Conservation (phyloP, 2,888 invertebrate genomes). For the Lordiphosa andalusiaca region DNA sequence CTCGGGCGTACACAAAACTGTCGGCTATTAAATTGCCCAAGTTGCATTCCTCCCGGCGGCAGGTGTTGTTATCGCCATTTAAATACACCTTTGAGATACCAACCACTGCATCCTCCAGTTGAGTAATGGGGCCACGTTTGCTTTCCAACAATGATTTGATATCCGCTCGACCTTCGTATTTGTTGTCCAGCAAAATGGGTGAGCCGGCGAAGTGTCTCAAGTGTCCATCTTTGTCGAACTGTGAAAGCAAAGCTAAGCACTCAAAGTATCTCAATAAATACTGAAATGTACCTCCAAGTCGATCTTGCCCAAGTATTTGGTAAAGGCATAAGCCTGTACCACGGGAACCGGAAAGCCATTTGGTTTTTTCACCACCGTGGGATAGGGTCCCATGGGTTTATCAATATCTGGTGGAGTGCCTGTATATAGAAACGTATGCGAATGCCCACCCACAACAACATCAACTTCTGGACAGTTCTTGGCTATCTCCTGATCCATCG, state of each 20-base stretch:
- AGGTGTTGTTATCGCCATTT: conserved; percentile 83
- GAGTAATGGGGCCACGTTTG: conserved; percentile 81
- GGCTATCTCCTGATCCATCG: conserved; percentile 87
- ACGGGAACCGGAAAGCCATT: conserved; percentile 88
- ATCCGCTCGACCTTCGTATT: conserved; percentile 83
- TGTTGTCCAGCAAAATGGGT: conserved; percentile 86
- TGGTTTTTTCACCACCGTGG: conserved; percentile 85
- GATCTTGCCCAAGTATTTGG: conserved; percentile 93
- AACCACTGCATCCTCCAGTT: conserved; percentile 82
- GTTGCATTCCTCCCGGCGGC: conserved; percentile 89
- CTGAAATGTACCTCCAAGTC: conserved; percentile 80
- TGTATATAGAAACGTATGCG: conserved; percentile 91
- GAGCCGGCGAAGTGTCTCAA: conserved; percentile 85
- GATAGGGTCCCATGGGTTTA: conserved; percentile 87
- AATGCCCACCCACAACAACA: conserved; percentile 92
- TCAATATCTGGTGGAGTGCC: conserved; percentile 86
- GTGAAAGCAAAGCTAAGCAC: background rate
- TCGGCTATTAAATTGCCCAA: conserved; percentile 91
- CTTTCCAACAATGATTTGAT: conserved; percentile 82
- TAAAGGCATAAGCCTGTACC: conserved; percentile 94
- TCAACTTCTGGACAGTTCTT: conserved; percentile 87
- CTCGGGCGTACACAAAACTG: conserved; percentile 84
- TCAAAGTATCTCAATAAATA: background rate
- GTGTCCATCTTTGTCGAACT: conserved; percentile 86
- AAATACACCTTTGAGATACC: conserved; percentile 87